These are phyloP conservation scores for Drosophila greeni DNA, from an alignment of 2,888 invertebrate genomes.

Conservation along the genomic window DNA sequence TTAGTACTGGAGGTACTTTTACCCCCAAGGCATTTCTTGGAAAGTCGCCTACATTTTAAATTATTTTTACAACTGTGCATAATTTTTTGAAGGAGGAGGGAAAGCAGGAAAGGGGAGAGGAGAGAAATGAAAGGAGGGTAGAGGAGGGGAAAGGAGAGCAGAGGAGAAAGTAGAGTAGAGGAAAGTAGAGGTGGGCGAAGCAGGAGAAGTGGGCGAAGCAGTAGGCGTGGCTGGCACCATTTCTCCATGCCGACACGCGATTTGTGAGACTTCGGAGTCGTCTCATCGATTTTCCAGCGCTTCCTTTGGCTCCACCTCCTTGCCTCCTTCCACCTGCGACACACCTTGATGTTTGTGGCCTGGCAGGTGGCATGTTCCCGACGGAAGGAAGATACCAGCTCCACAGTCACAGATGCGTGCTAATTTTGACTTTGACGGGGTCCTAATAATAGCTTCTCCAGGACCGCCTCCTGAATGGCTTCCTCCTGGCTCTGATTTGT, in stretches of 20 bases:
- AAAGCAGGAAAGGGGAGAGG: no score
- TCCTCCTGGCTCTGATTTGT: constrained; percentile 19
- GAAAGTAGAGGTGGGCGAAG: no score
- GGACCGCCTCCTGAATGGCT: no score
- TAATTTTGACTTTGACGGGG: constrained; percentile 30
- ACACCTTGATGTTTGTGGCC: constrained; percentile 25
- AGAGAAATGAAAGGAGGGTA: no score
- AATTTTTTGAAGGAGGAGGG: not conserved
- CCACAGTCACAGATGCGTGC: constrained; percentile 23
- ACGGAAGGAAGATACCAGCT: constrained; percentile 15
- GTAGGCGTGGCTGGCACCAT: constrained; percentile 25
- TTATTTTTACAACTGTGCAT: constrained; percentile 23
- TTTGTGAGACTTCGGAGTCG: constrained; percentile 27
- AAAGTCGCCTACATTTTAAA: constrained; percentile 10
- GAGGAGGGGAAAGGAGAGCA: no score
- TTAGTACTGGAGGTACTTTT: not conserved
- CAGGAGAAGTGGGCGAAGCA: not conserved
- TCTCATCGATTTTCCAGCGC: constrained; percentile 32
- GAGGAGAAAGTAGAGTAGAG: no score
- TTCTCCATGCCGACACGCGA: constrained; percentile 49
- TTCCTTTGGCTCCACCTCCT: constrained; percentile 5
- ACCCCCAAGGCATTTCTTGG: not conserved
- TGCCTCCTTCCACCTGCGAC: no score
- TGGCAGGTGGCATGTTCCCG: constrained; percentile 30
- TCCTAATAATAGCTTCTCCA: constrained; percentile 24